phyloP scores from a whole-genome alignment of 2,888 invertebrate genomes.

The Sesia apiformis region DNA sequence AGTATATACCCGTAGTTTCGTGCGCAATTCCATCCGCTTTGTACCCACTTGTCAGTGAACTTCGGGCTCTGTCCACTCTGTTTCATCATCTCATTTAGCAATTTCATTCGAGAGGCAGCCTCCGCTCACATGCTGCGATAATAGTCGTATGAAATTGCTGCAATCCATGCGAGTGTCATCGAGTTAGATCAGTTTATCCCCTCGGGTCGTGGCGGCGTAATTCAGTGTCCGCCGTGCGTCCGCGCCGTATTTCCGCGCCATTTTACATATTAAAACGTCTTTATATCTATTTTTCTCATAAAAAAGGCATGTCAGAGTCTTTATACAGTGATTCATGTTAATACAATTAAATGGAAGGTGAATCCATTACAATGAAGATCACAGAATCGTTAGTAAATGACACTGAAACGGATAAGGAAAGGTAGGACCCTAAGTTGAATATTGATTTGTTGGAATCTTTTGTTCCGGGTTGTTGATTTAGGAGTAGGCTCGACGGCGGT shows the following conservation, averaged over 20 bases:
- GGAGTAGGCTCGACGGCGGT: no score
- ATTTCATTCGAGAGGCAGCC: constrained; percentile 51
- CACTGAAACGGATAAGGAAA: constrained; percentile 15
- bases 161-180: constrained; percentile 53
- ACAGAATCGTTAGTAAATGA: constrained; percentile 31
- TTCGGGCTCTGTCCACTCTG: not conserved
- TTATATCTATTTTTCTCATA: no score
- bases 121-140: constrained; percentile 53
- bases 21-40: no score
- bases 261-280: not conserved
- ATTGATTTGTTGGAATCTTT: no score
- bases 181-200: constrained; percentile 53
- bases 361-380: constrained; percentile 38
- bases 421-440: not conserved
- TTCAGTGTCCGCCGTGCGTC: constrained; percentile 30
- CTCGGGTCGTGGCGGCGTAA: constrained; percentile 23
- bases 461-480: no score
- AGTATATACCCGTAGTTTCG: no score
- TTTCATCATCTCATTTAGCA: constrained; percentile 28
- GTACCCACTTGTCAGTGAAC: not conserved
- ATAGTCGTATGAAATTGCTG: constrained; percentile 57
- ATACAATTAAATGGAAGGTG: not conserved
- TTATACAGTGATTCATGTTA: not conserved
- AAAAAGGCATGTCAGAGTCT: no score
- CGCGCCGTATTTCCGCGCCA: constrained; percentile 17